Evolutionary conservation across 2,113 vertebrate species (phyloP).

Genomic region (Peromyscus californicus): DNA sequence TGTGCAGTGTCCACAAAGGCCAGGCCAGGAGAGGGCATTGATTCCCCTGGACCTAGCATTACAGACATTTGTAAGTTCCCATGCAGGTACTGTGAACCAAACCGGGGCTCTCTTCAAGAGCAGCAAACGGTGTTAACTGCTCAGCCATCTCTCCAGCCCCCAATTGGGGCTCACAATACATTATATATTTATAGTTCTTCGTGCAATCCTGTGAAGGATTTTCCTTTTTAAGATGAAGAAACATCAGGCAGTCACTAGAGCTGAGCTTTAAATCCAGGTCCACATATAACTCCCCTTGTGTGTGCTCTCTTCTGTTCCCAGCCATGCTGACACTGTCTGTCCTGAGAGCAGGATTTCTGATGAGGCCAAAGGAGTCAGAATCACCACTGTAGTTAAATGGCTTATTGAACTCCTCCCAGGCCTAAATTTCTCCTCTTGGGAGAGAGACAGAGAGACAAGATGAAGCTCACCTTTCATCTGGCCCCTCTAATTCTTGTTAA

Average conservation of each 20-base stretch:
- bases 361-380: neutral
- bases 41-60: neutral
- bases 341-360: neutral
- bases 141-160: neutral
- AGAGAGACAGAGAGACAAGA: neutral
- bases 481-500: conserved; percentile 6
- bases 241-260: neutral
- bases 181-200: neutral
- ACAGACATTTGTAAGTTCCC: neutral
- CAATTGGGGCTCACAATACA: neutral
- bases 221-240: neutral
- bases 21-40: neutral
- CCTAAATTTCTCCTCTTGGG: neutral
- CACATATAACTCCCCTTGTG: neutral
- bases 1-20: neutral
- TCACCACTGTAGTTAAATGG: neutral
- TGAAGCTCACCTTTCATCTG: neutral
- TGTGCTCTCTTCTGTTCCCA: neutral
- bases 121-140: no score
- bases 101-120: neutral
- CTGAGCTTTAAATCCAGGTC: neutral
- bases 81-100: no score
- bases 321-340: neutral
- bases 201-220: neutral
- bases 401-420: neutral